Evolutionary conservation across 2,888 invertebrate species (phyloP), one percentile per base, ranked within the genome.

Genomic region (Phania funesta): DNA sequence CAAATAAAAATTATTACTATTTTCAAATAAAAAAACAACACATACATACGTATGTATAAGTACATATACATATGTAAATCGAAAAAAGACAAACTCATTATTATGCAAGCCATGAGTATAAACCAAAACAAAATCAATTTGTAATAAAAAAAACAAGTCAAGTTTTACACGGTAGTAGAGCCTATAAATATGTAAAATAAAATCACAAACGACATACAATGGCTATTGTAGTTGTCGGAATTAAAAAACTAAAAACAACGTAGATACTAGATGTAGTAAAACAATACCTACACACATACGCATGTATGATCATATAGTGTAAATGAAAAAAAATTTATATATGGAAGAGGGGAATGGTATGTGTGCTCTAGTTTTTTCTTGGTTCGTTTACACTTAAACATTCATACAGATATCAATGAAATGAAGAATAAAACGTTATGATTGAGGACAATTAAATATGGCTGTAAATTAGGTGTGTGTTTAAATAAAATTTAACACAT

Each of bases 351-450:
- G 60, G 24, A 58, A 24, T 50, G 41, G 71, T 64, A 20, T 71
- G 22, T 38, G 54, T 81, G 80, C 65, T 76, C 80, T 62, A 81
- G 67, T 71, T 81, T 80, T 76, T 80, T 29, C 6, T 26, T 26
- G 54, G 52, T 29, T 62, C 58, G 41, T 54, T 76, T 67, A 76
- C 58, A 80, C 62, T 74, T 22, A 60, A 32, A 48, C 35, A 58
- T 11, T 16, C 32, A 41, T 18, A 20, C 22, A 22, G 13, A 22
- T 16, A 20, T 8, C 11, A 26, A 32, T 9, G 46, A 16, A n/a
- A 41, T n/a, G n/a, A n/a, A n/a, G n/a, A n/a, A n/a, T n/a, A n/a
- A n/a, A n/a, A n/a, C n/a, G n/a, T n/a, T n/a, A n/a, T n/a, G n/a
- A n/a, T n/a, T n/a, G n/a, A n/a, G n/a, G n/a, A n/a, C n/a, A n/a